These are phyloP conservation scores for Danio kyathit DNA, from an alignment of 2,797 vertebrate species.

Conservation along the genomic window DNA sequence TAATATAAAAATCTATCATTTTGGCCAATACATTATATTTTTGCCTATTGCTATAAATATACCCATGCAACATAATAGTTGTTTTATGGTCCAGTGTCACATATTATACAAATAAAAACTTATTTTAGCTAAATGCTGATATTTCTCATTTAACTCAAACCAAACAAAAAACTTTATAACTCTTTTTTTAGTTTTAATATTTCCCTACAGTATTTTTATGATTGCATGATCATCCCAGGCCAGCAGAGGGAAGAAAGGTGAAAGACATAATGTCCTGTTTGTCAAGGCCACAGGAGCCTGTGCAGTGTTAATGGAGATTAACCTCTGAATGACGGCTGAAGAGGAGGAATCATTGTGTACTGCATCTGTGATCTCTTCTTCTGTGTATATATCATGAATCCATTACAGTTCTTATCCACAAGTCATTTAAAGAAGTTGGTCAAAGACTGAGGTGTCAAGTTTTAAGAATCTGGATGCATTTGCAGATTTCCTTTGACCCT, in stretches of 20 bases:
- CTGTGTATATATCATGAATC: conserved; percentile 20
- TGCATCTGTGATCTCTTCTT: conserved; percentile 54
- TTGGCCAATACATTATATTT: too few relatives aligned
- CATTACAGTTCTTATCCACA: conserved; percentile 1
- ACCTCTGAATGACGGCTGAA: not conserved
- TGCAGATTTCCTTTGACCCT: conserved; percentile 59
- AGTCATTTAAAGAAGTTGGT: conserved; percentile 18
- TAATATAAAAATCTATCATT: too few relatives aligned
- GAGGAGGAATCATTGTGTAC: conserved; percentile 51
- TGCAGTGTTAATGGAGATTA: conserved; percentile 45
- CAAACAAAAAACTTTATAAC: too few relatives aligned
- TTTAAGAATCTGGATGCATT: conserved; percentile 61
- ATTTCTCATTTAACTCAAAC: too few relatives aligned
- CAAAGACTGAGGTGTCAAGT: conserved; percentile 58
- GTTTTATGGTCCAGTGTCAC: too few relatives aligned
- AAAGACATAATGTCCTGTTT: conserved; percentile 44
- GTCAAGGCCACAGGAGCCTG: conserved; percentile 24
- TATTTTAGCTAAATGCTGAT: too few relatives aligned
- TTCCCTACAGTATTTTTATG: not conserved
- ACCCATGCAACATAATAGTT: too few relatives aligned
- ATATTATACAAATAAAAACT: too few relatives aligned
- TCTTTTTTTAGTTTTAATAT: too few relatives aligned
- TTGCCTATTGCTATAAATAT: too few relatives aligned
- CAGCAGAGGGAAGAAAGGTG: conserved; percentile 9
- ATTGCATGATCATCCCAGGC: conserved; percentile 61